Base-by-base conservation (phyloP, 2,888 invertebrate genomes). In the Elegia similella region DNA sequence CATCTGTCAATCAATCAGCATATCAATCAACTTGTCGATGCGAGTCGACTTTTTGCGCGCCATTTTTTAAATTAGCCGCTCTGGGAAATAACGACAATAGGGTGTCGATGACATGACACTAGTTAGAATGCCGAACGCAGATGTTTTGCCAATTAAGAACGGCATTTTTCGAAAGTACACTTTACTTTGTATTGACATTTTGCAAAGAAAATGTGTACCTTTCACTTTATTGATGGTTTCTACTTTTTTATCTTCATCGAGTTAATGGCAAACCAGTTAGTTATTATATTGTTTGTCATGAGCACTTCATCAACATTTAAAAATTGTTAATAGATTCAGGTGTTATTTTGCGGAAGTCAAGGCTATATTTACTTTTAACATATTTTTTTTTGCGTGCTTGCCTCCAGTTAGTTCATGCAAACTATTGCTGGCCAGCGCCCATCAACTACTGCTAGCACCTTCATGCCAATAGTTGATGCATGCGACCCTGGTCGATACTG, bases 1-100 rank as follows among this genome's bases (percentile, higher is more conserved):
- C 84, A 82, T 58, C 72, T 81, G 84, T 83, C 86, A 82, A 78
- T 84, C 84, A 82, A 67, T 75, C 73, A 69, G 66, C 62, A 70
- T 67, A 79, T 79, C 82, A 79, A 81, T 82, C 81, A 77, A 67
- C 58, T n/a, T 61, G 64, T 59, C 55, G 63, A 69, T 71, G 63
- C 65, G 60, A 65, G 62, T 53, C 5, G 30, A 15, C 23, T 44
- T 42, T 44, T 53, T 50, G 50, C 50, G 48, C 32, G 34, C 50
- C 12, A 44, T 55, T 44, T 47, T 54, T 55, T 34, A 44, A 44
- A 55, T 55, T 55, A 55, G 2, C 43, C 43, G 42, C 44, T 55
- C 32, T 55, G 54, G 15, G 54, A 44, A 30, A 34, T 34, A 32
- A 52, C 12, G 30, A 55, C 54, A 55, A 44, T 52, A 55, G 54